A percentile compares a stretch with the other conserved stretches of the same genome.
These are phyloP conservation scores for Tangachromis dhanisi DNA, from an alignment of 2,113 vertebrate species.

Conservation along the genomic window DNA sequence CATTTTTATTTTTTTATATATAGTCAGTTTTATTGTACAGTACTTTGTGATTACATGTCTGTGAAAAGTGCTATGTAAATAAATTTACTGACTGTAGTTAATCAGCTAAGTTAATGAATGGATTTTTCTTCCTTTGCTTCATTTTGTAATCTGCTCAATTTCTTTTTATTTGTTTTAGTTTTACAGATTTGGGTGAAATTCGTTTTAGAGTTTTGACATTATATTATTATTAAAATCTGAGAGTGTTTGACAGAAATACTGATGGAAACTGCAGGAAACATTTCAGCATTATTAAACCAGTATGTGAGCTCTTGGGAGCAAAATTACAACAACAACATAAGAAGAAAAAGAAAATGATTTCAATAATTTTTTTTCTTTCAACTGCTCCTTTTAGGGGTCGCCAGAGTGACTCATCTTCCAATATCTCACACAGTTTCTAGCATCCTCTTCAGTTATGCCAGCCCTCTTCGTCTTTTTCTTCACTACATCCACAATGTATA, in stretches of 20 bases:
- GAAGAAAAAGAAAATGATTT: accelerated
- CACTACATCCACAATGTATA: background rate
- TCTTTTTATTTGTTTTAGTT: background rate
- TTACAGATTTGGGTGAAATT: background rate
- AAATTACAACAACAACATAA: background rate
- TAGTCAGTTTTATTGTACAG: background rate
- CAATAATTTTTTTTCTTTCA: accelerated
- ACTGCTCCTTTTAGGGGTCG: background rate
- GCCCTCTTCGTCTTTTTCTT: accelerated
- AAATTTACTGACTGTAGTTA: background rate
- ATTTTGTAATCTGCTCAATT: background rate
- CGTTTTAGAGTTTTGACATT: background rate
- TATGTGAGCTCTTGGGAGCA: background rate
- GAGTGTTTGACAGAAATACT: background rate
- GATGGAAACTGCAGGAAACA: accelerated
- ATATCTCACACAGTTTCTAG: background rate
- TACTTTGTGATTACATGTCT: background rate
- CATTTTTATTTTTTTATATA: background rate
- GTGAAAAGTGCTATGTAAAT: accelerated
- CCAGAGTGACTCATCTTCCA: background rate
- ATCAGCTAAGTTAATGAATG: background rate
- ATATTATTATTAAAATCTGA: background rate
- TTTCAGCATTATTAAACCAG: accelerated
- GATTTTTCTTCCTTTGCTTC: background rate
- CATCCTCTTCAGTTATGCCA: accelerated